Conservation (phyloP, 2,113 vertebrate species). For the Saimiri boliviensis region DNA sequence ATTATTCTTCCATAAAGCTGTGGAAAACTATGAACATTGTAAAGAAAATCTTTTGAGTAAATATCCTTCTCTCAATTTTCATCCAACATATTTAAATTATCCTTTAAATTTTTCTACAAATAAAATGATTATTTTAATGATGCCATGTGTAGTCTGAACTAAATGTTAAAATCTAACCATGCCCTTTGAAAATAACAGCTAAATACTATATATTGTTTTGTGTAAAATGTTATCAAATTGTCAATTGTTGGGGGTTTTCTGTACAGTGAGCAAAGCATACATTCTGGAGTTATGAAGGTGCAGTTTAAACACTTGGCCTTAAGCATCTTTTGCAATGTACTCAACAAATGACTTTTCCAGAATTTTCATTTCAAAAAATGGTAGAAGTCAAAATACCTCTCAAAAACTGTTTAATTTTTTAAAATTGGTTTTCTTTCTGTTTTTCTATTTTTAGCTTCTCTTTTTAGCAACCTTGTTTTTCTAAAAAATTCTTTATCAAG, state of each 20-base stretch:
- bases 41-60: slow-evolving; percentile 5
- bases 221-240: slow-evolving; percentile 32
- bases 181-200: not conserved
- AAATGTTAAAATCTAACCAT: slow-evolving; percentile 27
- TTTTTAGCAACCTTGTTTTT: not conserved
- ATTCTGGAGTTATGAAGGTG: not conserved
- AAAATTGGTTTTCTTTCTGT: not conserved
- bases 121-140: slow-evolving; percentile 1
- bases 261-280: not conserved
- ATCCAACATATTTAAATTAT: not conserved
- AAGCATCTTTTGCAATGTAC: not conserved
- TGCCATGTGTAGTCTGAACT: not conserved
- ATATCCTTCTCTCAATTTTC: not conserved
- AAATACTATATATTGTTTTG: not conserved
- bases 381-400: not conserved
- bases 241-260: not conserved
- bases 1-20: not conserved
- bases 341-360: not conserved
- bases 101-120: not conserved
- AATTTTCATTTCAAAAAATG: not conserved
- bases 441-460: not conserved
- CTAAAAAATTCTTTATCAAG: not conserved
- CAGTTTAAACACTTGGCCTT: not conserved
- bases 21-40: not conserved
- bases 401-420: not conserved